These are phyloP conservation scores for Moxostoma hubbsi DNA, from an alignment of 2,797 vertebrate genomes.

Conservation along the genomic window DNA sequence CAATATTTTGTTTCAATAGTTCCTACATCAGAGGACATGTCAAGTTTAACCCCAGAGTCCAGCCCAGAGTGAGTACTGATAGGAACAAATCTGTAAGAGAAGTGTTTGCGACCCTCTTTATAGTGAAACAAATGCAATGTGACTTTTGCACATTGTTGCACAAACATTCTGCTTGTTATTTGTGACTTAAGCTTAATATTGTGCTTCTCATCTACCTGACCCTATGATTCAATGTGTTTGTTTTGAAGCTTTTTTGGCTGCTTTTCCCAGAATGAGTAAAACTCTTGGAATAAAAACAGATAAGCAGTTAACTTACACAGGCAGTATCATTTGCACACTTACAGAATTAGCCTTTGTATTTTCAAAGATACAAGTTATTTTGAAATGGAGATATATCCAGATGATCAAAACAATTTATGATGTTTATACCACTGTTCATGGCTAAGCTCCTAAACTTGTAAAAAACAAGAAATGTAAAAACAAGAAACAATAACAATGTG, in stretches of 20 bases:
- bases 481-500: not conserved
- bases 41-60: constrained; percentile 92
- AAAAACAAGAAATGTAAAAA: no score
- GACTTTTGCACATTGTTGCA: no score
- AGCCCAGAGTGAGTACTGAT: constrained; percentile 87
- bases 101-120: no score
- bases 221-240: no score
- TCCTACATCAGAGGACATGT: constrained; percentile 93
- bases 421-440: no score
- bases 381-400: not conserved
- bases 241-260: no score
- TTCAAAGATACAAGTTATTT: not conserved
- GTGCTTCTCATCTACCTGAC: no score
- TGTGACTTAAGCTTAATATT: no score
- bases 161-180: no score
- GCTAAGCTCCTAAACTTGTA: not conserved
- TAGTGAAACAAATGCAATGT: not conserved
- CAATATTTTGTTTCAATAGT: constrained; percentile 68
- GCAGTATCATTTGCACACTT: not conserved
- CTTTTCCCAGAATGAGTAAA: not conserved
- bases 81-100: not conserved
- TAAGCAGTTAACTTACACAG: no score
- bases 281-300: not conserved
- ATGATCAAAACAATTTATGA: not conserved
- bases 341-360: not conserved